Evolutionary conservation across 2,113 vertebrate genomes (phyloP), one percentile per base, ranked within the genome.

Genomic region (Malurus elegans): DNA sequence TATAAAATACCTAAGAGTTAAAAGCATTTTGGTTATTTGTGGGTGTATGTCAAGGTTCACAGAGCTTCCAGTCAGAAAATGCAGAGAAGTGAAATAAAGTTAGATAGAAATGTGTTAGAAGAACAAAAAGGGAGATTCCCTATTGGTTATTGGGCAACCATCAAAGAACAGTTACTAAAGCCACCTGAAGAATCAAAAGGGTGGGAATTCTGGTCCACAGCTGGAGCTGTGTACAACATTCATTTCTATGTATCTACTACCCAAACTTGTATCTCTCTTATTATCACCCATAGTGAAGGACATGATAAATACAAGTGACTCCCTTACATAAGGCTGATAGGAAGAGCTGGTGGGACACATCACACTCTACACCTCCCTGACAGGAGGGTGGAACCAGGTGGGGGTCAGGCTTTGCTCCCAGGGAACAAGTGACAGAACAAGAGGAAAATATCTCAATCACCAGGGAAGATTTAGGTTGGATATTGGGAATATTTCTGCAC

Each of bases 301-400:
- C 1, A 60, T 0, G 4, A 19, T 24, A 61, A 73, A 74, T 42
- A 11, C 1, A 51, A 54, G 24, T 0, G 1, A 81, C 44, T 69
- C 14, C 47, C 53, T 47, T 21, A 40, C 29, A 34, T 8, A 48
- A 34, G 56, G 40, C 29, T 61, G 70, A 31, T 0, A 38, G 47
- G 31, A 54, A 53, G 29, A 34, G 9, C 17, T 89, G 40, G 16
- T 75, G 62, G 40, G 70, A 47, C 14, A 18, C 38, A 60, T 17
- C 47, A 18, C 24, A 74, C 23, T 31, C 20, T 4, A 47, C 47
- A 82, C 2, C 29, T 26, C 17, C 69, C 47, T 60, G 38, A 67
- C 58, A 82, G 40, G 47, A 67, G 20, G n/a, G 62, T 19, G 47
- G 54, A 54, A 45, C 45, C 38, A 4, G 4, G 6, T 32, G 20